phyloP scores from a whole-genome alignment of 2,797 vertebrate genomes.

The Eleutherodactylus coqui region DNA sequence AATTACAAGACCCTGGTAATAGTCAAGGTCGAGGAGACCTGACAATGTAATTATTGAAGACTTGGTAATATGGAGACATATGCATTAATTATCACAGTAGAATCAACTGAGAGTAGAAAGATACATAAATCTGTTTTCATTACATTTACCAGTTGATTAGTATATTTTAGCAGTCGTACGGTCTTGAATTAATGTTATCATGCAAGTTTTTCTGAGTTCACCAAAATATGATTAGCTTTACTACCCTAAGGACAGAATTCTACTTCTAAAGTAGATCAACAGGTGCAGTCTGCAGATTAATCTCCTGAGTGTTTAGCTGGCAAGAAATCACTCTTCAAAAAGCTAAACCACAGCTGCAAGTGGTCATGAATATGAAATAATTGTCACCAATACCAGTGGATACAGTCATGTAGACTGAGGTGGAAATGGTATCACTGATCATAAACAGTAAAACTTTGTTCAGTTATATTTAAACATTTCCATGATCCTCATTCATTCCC shows the following conservation, averaged over 20 bases:
- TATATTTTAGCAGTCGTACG: neutral
- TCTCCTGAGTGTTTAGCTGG: constrained; percentile 52
- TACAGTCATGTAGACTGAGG: constrained; percentile 7
- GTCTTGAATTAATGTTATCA: neutral
- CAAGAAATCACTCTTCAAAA: constrained; percentile 48
- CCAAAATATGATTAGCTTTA: constrained; percentile 38
- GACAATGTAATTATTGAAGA: neutral
- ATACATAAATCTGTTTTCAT: neutral
- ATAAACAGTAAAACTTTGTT: neutral
- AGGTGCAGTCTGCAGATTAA: constrained; percentile 60
- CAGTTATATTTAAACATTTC: neutral
- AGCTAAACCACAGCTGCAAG: constrained; percentile 55
- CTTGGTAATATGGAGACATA: neutral
- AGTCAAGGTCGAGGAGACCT: neutral
- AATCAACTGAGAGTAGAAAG: neutral
- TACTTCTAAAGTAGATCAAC: constrained; percentile 40
- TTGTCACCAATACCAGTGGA: constrained; percentile 14
- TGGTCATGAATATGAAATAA: constrained; percentile 46
- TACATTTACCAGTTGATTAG: neutral
- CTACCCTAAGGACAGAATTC: constrained; percentile 34
- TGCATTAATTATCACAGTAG: neutral
- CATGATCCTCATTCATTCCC: neutral
- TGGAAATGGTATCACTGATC: neutral
- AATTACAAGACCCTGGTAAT: neutral
- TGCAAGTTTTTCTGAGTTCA: constrained; percentile 1